phyloP scores from a whole-genome alignment of 2,888 invertebrate genomes.

The Calliphora vomitoria region DNA sequence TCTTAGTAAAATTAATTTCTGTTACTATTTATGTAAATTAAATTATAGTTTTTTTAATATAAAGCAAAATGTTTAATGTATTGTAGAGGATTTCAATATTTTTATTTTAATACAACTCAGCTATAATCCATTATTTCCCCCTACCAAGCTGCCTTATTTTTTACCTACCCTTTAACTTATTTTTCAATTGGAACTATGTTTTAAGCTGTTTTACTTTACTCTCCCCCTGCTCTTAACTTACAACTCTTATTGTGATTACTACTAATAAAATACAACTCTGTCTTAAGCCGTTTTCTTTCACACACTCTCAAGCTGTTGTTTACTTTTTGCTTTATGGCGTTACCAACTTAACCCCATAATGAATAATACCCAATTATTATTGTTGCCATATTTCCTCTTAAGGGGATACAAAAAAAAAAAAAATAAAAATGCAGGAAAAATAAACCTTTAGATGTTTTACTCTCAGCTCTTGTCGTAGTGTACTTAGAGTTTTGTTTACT shows the following conservation, averaged over 20 bases:
- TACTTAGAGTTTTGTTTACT: conserved; percentile 55
- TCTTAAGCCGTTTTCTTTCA: neutral
- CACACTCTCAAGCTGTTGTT: neutral
- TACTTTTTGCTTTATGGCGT: neutral
- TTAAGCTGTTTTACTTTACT: neutral
- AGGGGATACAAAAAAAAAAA: conserved; percentile 7
- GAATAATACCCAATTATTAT: conserved; percentile 51
- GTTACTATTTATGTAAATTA: no score
- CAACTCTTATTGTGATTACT: neutral
- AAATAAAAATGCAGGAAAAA: conserved; percentile 5
- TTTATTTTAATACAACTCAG: no score
- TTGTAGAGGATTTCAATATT: no score
- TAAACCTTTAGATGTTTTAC: conserved; percentile 22
- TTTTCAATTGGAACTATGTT: no score
- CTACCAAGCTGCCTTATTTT: no score
- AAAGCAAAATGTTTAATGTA: no score
- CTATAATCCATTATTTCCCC: no score
- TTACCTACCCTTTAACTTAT: no score
- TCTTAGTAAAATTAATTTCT: no score
- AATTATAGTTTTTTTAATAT: no score
- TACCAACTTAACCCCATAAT: conserved; percentile 33
- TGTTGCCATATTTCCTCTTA: conserved; percentile 36
- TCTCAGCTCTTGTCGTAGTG: conserved; percentile 22
- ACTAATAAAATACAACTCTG: conserved; percentile 8
- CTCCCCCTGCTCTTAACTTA: neutral